Evolutionary conservation across 2,888 invertebrate species (phyloP).

Genomic region (Notodonta dromedarius): DNA sequence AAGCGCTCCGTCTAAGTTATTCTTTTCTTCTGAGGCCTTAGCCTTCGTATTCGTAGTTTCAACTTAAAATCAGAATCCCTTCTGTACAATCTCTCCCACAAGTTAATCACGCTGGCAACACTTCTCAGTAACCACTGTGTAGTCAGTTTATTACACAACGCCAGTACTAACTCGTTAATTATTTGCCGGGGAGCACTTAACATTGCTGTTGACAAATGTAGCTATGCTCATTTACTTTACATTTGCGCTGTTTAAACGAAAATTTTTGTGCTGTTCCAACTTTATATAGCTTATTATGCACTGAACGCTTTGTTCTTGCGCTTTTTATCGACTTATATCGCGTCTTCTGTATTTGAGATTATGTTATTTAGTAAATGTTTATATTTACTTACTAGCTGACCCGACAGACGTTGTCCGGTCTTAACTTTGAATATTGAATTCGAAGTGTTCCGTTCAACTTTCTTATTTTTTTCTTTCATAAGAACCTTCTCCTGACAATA

Average conservation of each 20-base stretch:
- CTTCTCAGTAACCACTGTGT: slow-evolving; percentile 10
- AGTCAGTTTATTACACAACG: slow-evolving; percentile 35
- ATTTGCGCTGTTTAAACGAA: slow-evolving; percentile 38
- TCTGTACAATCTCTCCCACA: not conserved
- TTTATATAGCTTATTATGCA: not conserved
- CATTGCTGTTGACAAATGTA: slow-evolving; percentile 54
- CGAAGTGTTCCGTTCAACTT: no score
- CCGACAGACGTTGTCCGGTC: no score
- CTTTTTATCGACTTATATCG: not conserved
- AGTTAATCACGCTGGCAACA: not conserved
- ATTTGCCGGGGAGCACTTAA: slow-evolving; percentile 40
- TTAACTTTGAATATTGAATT: no score
- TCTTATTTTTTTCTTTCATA: no score
- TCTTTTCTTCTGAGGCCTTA: no score
- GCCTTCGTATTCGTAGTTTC: not conserved
- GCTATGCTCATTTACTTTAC: slow-evolving; percentile 41
- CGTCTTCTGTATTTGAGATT: no score
- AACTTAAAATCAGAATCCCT: not conserved
- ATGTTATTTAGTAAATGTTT: no score
- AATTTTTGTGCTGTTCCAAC: slow-evolving; percentile 16
- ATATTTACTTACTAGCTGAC: no score
- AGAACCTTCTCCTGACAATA: no score
- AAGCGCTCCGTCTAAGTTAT: no score
- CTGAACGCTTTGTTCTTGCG: not conserved
- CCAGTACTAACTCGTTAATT: slow-evolving; percentile 33